These are phyloP conservation scores for Itoplectis maculator DNA, from an alignment of 2,888 invertebrate genomes.

Conservation along the genomic window DNA sequence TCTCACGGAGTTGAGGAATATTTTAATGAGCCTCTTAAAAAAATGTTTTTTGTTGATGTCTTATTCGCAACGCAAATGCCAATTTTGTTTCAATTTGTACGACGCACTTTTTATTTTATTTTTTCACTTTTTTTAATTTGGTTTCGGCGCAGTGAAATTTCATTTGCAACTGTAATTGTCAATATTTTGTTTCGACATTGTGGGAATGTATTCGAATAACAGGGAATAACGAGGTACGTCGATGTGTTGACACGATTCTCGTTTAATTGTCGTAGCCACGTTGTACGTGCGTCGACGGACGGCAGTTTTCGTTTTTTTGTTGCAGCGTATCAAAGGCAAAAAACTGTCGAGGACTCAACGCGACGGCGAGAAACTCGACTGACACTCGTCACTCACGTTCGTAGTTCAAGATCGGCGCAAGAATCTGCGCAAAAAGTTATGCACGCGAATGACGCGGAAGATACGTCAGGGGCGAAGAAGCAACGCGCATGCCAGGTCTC, in stretches of 20 bases:
- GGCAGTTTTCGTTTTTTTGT: neutral
- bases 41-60: neutral
- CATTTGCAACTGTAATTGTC: too few species aligned
- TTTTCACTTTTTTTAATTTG: too few species aligned
- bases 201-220: conserved; percentile 5
- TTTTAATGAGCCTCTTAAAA: conserved; percentile 1
- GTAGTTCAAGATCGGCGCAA: conserved; percentile 67
- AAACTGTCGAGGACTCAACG: conserved; percentile 58
- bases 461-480: conserved; percentile 12
- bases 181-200: too few species aligned
- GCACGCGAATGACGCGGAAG: conserved; percentile 47
- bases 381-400: conserved; percentile 59
- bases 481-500: conserved; percentile 10
- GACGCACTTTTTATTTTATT: too few species aligned
- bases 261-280: conserved; percentile 18
- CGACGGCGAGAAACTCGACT: conserved; percentile 26
- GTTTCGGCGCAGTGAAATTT: too few species aligned
- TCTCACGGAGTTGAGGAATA: neutral
- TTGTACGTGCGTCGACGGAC: conserved; percentile 40
- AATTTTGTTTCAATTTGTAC: too few species aligned
- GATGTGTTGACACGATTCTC: conserved; percentile 9
- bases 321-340: conserved; percentile 13
- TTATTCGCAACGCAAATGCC: neutral
- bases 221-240: neutral
- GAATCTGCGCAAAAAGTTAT: conserved; percentile 62